A percentile compares a stretch with the other conserved stretches of the same genome.
phyloP scores from a whole-genome alignment of 2,113 vertebrate species.

The Rhabdomys dilectus region DNA sequence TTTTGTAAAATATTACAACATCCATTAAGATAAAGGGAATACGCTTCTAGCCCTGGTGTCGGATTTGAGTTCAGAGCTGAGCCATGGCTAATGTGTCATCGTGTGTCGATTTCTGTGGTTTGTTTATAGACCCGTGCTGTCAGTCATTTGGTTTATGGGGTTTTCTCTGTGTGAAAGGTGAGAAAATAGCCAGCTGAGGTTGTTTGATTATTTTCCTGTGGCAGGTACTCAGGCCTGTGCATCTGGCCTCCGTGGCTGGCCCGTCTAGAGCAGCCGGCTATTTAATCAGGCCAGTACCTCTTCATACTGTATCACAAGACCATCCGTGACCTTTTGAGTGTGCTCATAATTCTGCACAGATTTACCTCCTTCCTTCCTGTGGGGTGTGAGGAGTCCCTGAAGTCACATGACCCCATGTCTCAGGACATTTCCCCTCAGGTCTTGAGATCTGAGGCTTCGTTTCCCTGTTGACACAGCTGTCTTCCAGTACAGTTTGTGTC shows the following conservation, averaged over 20 bases:
- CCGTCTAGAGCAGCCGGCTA: not conserved
- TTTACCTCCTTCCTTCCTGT: not conserved
- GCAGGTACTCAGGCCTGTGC: fast-evolving
- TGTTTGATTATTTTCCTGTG: not conserved
- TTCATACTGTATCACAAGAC: not conserved
- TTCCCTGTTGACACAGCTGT: not conserved
- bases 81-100: not conserved
- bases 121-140: not conserved
- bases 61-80: not conserved
- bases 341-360: constrained; percentile 7
- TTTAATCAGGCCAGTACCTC: not conserved
- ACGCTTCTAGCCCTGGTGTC: no score
- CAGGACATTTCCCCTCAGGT: not conserved
- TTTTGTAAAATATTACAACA: not conserved
- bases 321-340: constrained; percentile 40
- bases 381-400: constrained; percentile 20
- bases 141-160: not conserved
- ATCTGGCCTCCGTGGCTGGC: not conserved
- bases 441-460: not conserved
- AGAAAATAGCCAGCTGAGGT: not conserved
- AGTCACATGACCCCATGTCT: not conserved
- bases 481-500: not conserved
- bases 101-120: not conserved
- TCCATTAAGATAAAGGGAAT: not conserved
- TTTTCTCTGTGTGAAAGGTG: not conserved